Percentiles rank a stretch among this genome's conserved stretches.
These are phyloP conservation scores for Epinotia nisella DNA, from an alignment of 2,888 invertebrate species.

Conservation along the genomic window DNA sequence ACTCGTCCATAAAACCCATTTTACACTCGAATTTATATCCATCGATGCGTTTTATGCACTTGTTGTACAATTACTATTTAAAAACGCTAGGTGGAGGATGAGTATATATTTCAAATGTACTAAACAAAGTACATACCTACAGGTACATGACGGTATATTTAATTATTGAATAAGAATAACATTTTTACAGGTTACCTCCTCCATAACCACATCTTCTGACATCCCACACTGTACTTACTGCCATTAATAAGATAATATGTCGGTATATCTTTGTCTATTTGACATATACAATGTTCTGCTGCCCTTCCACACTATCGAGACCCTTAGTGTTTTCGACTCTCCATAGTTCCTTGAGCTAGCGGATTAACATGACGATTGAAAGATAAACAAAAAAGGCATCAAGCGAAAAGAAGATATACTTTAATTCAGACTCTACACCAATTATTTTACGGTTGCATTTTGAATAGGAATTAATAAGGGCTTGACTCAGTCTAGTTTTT, in stretches of 20 bases:
- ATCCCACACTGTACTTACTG: constrained; percentile 51
- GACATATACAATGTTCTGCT: constrained; percentile 58
- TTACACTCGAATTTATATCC: no score
- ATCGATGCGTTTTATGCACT: no score
- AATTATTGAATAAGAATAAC: no score
- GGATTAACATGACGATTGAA: constrained; percentile 10
- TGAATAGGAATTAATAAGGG: not conserved
- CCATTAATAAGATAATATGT: constrained; percentile 72
- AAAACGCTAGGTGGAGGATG: no score
- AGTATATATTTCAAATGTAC: no score
- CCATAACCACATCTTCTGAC: constrained; percentile 43
- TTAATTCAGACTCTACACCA: not conserved
- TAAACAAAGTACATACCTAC: no score
- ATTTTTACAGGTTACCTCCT: constrained; percentile 29
- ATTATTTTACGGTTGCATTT: not conserved
- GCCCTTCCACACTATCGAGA: constrained; percentile 52
- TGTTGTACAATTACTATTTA: no score
- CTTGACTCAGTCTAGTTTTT: not conserved
- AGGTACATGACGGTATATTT: no score
- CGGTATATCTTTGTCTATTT: constrained; percentile 79
- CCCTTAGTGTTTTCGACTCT: constrained; percentile 25
- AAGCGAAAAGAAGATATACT: not conserved
- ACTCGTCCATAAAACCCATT: no score
- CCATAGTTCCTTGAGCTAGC: not conserved
- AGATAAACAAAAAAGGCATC: not conserved